A percentile compares a stretch with the other conserved stretches of the same genome.
phyloP scores from a whole-genome alignment of 2,113 vertebrate species.

The Himantopus leucocephalus region DNA sequence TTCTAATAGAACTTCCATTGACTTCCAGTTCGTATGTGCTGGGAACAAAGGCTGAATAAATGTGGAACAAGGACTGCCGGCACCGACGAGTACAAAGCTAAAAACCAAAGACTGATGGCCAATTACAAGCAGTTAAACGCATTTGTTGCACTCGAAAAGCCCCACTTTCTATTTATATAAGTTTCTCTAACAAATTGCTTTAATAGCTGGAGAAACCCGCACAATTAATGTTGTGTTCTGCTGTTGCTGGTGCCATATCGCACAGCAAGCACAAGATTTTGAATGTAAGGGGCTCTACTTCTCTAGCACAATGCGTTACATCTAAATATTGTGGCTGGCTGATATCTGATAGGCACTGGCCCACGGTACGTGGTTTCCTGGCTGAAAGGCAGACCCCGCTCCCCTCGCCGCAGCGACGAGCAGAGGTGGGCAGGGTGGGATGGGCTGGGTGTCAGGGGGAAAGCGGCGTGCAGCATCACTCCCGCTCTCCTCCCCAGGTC shows the following conservation, averaged over 20 bases:
- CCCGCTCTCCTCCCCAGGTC: fast-evolving
- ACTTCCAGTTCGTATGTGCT: neutral
- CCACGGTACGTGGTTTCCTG: fast-evolving
- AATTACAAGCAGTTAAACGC: neutral
- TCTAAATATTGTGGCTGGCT: neutral
- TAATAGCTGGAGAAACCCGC: neutral
- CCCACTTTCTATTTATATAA: neutral
- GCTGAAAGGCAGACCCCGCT: neutral
- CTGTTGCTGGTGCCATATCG: neutral
- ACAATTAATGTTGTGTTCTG: neutral
- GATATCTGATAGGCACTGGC: neutral
- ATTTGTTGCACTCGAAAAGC: neutral
- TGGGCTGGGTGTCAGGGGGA: neutral
- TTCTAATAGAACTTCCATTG: neutral
- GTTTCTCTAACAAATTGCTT: neutral
- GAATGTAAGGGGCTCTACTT: neutral
- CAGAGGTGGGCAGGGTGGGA: neutral
- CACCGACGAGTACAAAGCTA: neutral
- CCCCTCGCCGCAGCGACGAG: fast-evolving
- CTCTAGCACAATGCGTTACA: neutral
- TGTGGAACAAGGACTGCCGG: neutral
- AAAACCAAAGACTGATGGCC: neutral
- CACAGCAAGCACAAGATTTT: neutral
- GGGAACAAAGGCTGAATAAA: neutral
- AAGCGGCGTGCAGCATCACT: fast-evolving